Evolutionary conservation across 1,140 invertebrate genomes (phyloP).

Genomic region (Nasonia longicornis): DNA sequence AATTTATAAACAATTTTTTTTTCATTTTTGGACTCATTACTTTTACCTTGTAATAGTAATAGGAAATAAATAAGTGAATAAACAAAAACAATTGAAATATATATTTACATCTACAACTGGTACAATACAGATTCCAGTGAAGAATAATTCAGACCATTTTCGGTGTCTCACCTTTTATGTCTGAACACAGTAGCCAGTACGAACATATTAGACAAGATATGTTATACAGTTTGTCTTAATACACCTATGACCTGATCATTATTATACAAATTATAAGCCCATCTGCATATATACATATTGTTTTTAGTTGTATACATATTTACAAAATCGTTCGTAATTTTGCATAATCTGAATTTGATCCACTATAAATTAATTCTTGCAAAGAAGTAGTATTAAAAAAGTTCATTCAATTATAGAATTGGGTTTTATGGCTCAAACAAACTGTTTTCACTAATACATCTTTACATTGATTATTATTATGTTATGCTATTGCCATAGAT

Average conservation of each 20-base stretch:
- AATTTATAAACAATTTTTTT: constrained; percentile 13
- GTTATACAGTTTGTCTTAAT: constrained; percentile 10
- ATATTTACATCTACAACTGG: constrained; percentile 35
- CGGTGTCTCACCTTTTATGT: not conserved
- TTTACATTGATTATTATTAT: constrained; percentile 37
- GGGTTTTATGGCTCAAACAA: constrained; percentile 16
- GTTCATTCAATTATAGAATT: constrained; percentile 15
- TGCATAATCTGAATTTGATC: constrained; percentile 3
- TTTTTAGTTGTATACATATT: constrained; percentile 39
- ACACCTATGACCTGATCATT: not conserved
- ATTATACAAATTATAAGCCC: constrained; percentile 38
- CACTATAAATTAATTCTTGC: constrained; percentile 11
- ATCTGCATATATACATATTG: constrained; percentile 34
- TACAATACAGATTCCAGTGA: constrained; percentile 21
- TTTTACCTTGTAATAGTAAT: not conserved
- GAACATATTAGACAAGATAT: constrained; percentile 39
- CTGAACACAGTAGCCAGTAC: constrained; percentile 25
- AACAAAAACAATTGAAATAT: constrained; percentile 44
- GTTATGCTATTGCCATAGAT: constrained; percentile 32
- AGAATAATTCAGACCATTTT: constrained; percentile 17
- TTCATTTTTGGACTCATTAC: constrained; percentile 22
- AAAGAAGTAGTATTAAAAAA: constrained; percentile 21
- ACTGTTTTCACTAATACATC: constrained; percentile 32
- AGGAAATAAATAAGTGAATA: constrained; percentile 7
- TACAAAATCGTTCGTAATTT: constrained; percentile 27